Percentiles rank a stretch among this genome's conserved stretches.
Evolutionary conservation across 2,888 invertebrate species (phyloP).

Genomic region (Anarsia innoxiella): DNA sequence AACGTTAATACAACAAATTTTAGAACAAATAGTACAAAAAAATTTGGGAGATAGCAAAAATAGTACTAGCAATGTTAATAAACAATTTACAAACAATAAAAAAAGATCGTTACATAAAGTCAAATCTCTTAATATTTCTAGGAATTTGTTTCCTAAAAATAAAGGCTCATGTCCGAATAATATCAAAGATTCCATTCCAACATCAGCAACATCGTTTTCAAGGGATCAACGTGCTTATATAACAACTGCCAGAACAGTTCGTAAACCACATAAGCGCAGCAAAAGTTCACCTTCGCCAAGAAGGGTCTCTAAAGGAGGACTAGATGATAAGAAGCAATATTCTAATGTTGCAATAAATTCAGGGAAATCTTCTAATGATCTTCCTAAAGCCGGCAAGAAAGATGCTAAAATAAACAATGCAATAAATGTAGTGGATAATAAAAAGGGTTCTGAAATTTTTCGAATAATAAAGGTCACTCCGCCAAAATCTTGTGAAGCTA

Average conservation of each 20-base stretch:
- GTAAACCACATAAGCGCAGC: too few species aligned
- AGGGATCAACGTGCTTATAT: not conserved
- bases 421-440: too few species aligned
- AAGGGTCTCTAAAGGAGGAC: too few species aligned
- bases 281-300: slow-evolving; percentile 40
- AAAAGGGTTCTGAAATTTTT: not conserved
- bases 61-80: too few species aligned
- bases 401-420: not conserved
- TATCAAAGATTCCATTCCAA: not conserved
- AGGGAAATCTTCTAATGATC: not conserved
- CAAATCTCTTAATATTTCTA: slow-evolving; percentile 61
- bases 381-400: not conserved
- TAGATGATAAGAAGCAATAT: not conserved
- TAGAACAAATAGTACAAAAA: too few species aligned
- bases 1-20: too few species aligned
- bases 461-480: not conserved
- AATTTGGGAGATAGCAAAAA: too few species aligned
- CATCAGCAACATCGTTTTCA: slow-evolving; percentile 1
- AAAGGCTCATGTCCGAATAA: not conserved
- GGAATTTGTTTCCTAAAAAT: slow-evolving; percentile 31
- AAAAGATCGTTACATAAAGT: slow-evolving; percentile 55
- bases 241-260: too few species aligned
- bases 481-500: too few species aligned
- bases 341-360: not conserved
- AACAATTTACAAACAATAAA: too few species aligned